These are phyloP conservation scores for Neuroterus valhalla DNA, from an alignment of 1,140 invertebrate genomes.

Conservation along the genomic window DNA sequence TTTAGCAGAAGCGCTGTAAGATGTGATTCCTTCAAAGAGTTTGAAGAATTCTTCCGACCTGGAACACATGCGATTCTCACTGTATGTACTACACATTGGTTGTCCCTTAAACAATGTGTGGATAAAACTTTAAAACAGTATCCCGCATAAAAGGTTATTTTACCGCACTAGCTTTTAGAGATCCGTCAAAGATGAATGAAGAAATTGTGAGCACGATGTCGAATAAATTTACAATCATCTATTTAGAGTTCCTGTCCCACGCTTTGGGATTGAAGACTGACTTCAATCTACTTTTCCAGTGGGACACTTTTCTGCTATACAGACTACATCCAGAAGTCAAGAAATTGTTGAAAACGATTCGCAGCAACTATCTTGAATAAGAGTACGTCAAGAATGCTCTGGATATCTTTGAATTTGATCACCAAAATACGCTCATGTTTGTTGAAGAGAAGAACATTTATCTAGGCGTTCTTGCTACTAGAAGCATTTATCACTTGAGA, in stretches of 20 bases:
- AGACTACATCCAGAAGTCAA: slow-evolving; percentile 45
- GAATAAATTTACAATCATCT: slow-evolving; percentile 58
- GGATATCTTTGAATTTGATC: slow-evolving; percentile 23
- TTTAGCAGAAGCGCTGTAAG: slow-evolving; percentile 60
- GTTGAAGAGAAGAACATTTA: slow-evolving; percentile 33
- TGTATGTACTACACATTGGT: slow-evolving; percentile 61
- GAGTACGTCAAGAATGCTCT: slow-evolving; percentile 42
- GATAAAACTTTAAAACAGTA: slow-evolving; percentile 61
- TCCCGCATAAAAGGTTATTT: slow-evolving; percentile 52
- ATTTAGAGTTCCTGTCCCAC: slow-evolving; percentile 63
- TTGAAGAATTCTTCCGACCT: slow-evolving; percentile 61
- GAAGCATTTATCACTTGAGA: slow-evolving; percentile 16
- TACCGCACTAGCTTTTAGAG: slow-evolving; percentile 52
- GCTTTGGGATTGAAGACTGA: slow-evolving; percentile 49
- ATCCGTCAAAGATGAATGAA: slow-evolving; percentile 63
- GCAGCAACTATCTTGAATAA: slow-evolving; percentile 44
- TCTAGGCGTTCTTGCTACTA: slow-evolving; percentile 29
- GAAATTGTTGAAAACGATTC: slow-evolving; percentile 44
- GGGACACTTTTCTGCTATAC: slow-evolving; percentile 55
- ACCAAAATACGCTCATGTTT: slow-evolving; percentile 18
- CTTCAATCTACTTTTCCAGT: slow-evolving; percentile 64
- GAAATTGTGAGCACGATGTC: slow-evolving; percentile 58
- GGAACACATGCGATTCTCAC: slow-evolving; percentile 64
- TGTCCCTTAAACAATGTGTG: slow-evolving; percentile 65
- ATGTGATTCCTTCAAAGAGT: slow-evolving; percentile 59